phyloP scores from a whole-genome alignment of 1,140 invertebrate species.

The Ostrea denselamellosa region DNA sequence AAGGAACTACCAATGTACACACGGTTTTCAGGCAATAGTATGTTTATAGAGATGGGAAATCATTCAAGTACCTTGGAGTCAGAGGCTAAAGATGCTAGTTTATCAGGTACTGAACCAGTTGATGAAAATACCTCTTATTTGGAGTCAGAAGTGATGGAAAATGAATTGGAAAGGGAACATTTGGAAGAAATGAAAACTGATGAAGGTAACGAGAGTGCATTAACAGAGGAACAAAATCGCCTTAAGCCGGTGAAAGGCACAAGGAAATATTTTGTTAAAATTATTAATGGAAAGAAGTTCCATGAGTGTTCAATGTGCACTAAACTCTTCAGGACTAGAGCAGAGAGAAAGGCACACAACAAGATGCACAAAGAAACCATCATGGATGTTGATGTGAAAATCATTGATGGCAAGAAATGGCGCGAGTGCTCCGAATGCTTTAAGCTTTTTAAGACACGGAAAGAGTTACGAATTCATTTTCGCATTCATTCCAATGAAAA shows the following conservation, averaged over 20 bases:
- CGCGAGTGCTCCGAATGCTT: constrained; percentile 41
- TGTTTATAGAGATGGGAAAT: constrained; percentile 14
- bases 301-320: constrained; percentile 26
- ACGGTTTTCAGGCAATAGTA: neutral
- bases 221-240: constrained; percentile 3
- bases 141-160: neutral
- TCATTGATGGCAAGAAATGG: constrained; percentile 42
- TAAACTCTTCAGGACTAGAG: constrained; percentile 29
- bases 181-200: neutral
- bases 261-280: constrained; percentile 33
- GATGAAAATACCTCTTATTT: neutral
- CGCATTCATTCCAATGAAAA: constrained; percentile 52
- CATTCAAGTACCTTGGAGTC: neutral
- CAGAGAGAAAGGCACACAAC: constrained; percentile 26
- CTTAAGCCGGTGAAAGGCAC: constrained; percentile 1
- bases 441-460: constrained; percentile 46
- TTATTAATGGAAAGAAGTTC: constrained; percentile 36
- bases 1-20: neutral
- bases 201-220: neutral
- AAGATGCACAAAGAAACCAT: constrained; percentile 26
- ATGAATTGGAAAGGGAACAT: neutral
- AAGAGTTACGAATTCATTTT: constrained; percentile 45
- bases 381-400: constrained; percentile 29
- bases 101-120: neutral
- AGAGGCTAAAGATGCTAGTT: neutral